A percentile compares a stretch with the other conserved stretches of the same genome.
These are phyloP conservation scores for Drosophila tristis DNA, from an alignment of 1,140 invertebrate species.

Conservation along the genomic window DNA sequence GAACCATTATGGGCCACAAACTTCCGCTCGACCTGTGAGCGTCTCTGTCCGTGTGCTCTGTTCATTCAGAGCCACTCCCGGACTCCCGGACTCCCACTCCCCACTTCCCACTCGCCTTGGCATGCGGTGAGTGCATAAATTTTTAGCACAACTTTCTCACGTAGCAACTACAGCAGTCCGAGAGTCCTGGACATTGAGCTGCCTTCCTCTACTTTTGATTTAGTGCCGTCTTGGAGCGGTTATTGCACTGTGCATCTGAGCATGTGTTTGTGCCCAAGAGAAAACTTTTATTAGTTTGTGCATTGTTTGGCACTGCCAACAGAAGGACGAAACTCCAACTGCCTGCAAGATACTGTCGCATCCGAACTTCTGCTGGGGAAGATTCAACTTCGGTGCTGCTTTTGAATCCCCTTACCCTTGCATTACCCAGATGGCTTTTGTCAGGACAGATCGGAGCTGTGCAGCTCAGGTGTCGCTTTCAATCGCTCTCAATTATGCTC, in stretches of 20 bases:
- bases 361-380: too few species aligned
- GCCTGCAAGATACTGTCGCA: too few species aligned
- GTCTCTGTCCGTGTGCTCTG: neutral
- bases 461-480: neutral
- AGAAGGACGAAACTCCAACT: too few species aligned
- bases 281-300: slow-evolving; percentile 62
- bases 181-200: slow-evolving; percentile 51
- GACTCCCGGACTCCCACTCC: neutral
- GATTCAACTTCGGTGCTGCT: slow-evolving; percentile 13
- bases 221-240: slow-evolving; percentile 46
- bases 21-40: slow-evolving; percentile 57
- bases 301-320: slow-evolving; percentile 42
- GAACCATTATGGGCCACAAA: slow-evolving; percentile 71
- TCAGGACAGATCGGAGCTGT: slow-evolving; percentile 31
- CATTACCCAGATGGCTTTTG: slow-evolving; percentile 30
- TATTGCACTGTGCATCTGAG: slow-evolving; percentile 4
- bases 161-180: slow-evolving; percentile 45
- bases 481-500: neutral
- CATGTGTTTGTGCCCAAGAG: slow-evolving; percentile 15
- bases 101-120: slow-evolving; percentile 22
- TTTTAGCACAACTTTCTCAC: slow-evolving; percentile 53
- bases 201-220: slow-evolving; percentile 63
- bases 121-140: slow-evolving; percentile 70
- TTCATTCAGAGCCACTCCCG: neutral
- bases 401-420: neutral